A percentile compares a stretch with the other conserved stretches of the same genome.
These are phyloP conservation scores for Pandemis corylana DNA, from an alignment of 2,888 invertebrate genomes.

Conservation along the genomic window DNA sequence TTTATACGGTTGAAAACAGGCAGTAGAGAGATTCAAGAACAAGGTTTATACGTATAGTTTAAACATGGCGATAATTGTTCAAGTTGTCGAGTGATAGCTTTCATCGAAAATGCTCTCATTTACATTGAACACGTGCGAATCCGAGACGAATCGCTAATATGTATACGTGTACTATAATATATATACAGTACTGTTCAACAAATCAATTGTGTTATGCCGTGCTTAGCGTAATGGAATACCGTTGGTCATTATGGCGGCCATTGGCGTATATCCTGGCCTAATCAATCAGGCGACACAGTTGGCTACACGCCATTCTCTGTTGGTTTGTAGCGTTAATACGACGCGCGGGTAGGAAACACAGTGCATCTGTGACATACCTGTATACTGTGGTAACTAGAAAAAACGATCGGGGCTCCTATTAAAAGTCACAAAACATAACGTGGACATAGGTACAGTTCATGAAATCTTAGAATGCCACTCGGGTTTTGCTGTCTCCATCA, in stretches of 20 bases:
- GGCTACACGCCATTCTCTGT: slow-evolving; percentile 44
- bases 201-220: slow-evolving; percentile 20
- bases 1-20: too few species aligned
- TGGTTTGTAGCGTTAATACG: background rate
- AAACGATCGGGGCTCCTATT: background rate
- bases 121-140: too few species aligned
- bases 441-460: too few species aligned
- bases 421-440: too few species aligned
- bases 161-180: background rate
- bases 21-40: too few species aligned
- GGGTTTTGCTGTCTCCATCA: too few species aligned
- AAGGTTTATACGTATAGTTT: too few species aligned
- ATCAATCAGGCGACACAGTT: slow-evolving; percentile 47
- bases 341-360: slow-evolving; percentile 5
- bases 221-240: slow-evolving; percentile 22
- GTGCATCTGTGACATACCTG: background rate
- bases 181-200: background rate
- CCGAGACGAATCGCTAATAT: too few species aligned
- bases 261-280: slow-evolving; percentile 43
- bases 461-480: too few species aligned
- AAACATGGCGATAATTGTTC: too few species aligned
- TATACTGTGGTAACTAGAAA: background rate
- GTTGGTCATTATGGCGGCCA: slow-evolving; percentile 38
- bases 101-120: too few species aligned
- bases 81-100: too few species aligned